Evolutionary conservation across 2,888 invertebrate species (phyloP), one percentile per base, ranked within the genome.

Genomic region (Apocheima hispidaria): DNA sequence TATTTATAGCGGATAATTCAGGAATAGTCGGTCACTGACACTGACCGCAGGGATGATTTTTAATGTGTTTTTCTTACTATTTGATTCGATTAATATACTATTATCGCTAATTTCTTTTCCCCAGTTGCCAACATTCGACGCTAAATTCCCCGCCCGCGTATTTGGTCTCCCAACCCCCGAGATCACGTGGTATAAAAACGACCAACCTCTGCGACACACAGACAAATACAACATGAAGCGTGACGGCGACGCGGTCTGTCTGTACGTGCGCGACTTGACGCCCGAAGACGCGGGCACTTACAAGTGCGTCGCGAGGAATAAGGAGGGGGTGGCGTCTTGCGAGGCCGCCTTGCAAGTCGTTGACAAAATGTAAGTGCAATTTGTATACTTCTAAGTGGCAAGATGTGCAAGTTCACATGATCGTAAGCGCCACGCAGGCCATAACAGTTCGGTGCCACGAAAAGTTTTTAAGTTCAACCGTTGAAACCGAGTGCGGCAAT

Each of bases 161-260:
- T 94, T 94, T 51, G 98, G 98, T 7, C 94, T 97, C 3, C 98
- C 98, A 0, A 93, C 94, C 43, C 98, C 99, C 0, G 97, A 97
- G 9, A 94, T 99, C 18, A 92, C 94, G 0, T 99, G 99, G 99
- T 96, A 95, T 88, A 96, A 96, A 87, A 95, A 98, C 85, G 97
- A 96, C 6, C 93, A 94, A 58, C 95, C 95, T 0, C 94, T 99
- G 16, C 85, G 88, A 0, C 94, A 95, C 65, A 90, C 94, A 2
- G 95, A 95, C 51, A 97, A 97, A 82, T 97, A 96, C 82, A 94
- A 94, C 66, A 93, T 97, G 44, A 94, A 93, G 78, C 78, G 96
- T 0, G 97, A 98, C 76, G 97, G 97, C 0, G 97, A 97, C 79
- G 94, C 95, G 12, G 95, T 95, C 77, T 95, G 96, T 59, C 90